Percentiles rank a stretch among this genome's conserved stretches.
Evolutionary conservation across 2,797 vertebrate genomes (phyloP).

Genomic region (Cheirogaleus major): DNA sequence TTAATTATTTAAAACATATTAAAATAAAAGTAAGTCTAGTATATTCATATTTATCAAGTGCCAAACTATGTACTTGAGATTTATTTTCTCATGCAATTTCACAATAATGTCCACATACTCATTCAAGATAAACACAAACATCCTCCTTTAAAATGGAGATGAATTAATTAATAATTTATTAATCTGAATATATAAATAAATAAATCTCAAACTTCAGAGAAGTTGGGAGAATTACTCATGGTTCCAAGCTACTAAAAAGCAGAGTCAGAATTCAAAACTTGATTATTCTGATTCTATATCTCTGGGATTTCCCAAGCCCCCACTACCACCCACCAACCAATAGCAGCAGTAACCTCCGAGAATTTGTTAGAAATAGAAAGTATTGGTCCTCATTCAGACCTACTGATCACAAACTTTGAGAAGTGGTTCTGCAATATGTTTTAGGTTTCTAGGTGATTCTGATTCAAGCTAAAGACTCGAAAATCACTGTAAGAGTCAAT

Average conservation of each 20-base stretch:
- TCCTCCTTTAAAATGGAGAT: neutral
- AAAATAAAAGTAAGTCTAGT: neutral
- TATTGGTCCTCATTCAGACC: neutral
- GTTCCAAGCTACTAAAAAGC: neutral
- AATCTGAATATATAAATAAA: neutral
- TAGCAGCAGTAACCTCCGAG: neutral
- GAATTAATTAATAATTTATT: neutral
- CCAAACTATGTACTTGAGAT: neutral
- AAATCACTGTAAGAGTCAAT: neutral
- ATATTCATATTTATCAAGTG: neutral
- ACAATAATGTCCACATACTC: neutral
- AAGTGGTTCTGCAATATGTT: neutral
- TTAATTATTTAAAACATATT: neutral
- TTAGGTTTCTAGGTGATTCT: neutral
- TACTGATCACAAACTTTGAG: neutral
- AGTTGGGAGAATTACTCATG: neutral
- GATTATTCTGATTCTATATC: neutral
- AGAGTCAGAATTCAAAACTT: neutral
- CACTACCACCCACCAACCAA: neutral
- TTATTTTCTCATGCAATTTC: neutral
- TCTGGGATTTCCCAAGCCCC: neutral
- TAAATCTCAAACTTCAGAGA: neutral
- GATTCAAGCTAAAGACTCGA: neutral
- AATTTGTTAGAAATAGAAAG: slow-evolving; percentile 3
- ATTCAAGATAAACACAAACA: neutral